A percentile compares a stretch with the other conserved stretches of the same genome.
phyloP scores from a whole-genome alignment of 1,140 invertebrate species.

The Oedothorax gibbosus region DNA sequence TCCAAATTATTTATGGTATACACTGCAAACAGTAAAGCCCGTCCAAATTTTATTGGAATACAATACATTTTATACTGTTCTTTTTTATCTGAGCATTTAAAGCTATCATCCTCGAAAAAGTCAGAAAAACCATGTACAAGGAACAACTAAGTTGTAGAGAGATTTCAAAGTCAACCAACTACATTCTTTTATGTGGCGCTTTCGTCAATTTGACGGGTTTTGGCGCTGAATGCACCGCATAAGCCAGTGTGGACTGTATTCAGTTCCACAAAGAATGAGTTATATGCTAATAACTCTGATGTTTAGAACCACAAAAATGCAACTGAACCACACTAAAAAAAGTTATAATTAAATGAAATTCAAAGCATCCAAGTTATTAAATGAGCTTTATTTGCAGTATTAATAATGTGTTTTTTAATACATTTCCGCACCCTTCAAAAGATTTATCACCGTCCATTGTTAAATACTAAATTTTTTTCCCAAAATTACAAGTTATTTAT shows the following conservation, averaged over 20 bases:
- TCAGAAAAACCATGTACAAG: neutral
- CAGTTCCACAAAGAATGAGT: too few species aligned
- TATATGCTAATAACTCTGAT: too few species aligned
- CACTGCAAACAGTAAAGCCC: neutral
- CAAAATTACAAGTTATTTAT: neutral
- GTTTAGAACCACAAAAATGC: too few species aligned
- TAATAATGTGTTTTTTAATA: neutral
- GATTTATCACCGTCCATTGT: conserved; percentile 10
- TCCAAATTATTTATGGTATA: neutral
- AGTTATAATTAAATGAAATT: neutral
- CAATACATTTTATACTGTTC: neutral
- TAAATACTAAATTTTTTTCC: too few species aligned
- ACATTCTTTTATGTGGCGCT: too few species aligned
- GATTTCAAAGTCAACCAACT: too few species aligned
- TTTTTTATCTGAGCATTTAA: neutral
- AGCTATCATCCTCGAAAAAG: neutral
- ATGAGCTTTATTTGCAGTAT: conserved; percentile 15
- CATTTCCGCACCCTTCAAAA: conserved; percentile 5
- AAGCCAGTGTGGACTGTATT: too few species aligned
- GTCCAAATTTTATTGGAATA: conserved; percentile 5
- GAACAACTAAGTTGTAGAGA: neutral
- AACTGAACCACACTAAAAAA: neutral
- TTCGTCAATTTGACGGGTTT: too few species aligned
- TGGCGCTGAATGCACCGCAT: too few species aligned
- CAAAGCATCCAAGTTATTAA: conserved; percentile 15